Evolutionary conservation across 1,140 invertebrate genomes (phyloP).

Genomic region (Paracyclopina nana): DNA sequence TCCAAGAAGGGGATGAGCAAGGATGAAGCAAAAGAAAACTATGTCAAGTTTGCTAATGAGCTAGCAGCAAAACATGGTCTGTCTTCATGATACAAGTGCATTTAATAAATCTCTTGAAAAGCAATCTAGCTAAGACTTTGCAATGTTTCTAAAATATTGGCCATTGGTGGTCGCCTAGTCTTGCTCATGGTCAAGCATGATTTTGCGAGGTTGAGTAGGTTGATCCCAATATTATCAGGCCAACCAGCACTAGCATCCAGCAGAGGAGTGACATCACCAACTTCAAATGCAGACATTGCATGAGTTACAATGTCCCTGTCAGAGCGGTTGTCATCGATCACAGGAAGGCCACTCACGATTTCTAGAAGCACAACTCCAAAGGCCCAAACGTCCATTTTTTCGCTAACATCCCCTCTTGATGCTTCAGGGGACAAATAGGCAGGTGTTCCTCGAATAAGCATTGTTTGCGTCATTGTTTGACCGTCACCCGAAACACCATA

Average conservation of each 20-base stretch:
- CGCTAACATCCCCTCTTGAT: conserved; percentile 42
- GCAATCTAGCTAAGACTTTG: too few species aligned
- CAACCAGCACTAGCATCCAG: too few species aligned
- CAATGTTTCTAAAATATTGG: too few species aligned
- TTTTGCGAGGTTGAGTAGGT: too few species aligned
- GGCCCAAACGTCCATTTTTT: conserved; percentile 51
- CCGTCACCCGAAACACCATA: conserved; percentile 27
- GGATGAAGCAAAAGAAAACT: conserved; percentile 66
- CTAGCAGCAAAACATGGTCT: conserved; percentile 27
- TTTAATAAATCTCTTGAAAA: too few species aligned
- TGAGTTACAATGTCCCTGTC: conserved; percentile 31
- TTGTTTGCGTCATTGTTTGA: conserved; percentile 26
- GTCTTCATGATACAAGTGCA: too few species aligned
- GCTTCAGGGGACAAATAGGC: conserved; percentile 57
- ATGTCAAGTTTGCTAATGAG: conserved; percentile 50
- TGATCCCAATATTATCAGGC: too few species aligned
- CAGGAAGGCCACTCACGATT: conserved; percentile 40
- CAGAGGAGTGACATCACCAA: too few species aligned
- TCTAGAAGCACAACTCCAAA: conserved; percentile 52
- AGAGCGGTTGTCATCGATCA: conserved; percentile 33
- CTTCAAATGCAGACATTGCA: too few species aligned
- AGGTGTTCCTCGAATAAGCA: conserved; percentile 41
- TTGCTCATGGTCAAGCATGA: too few species aligned
- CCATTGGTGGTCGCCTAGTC: too few species aligned
- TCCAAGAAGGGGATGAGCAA: conserved; percentile 51